Percentiles rank a stretch among this genome's conserved stretches.
Conservation (phyloP, 2,113 vertebrate genomes). For the Phodopus roborovskii region DNA sequence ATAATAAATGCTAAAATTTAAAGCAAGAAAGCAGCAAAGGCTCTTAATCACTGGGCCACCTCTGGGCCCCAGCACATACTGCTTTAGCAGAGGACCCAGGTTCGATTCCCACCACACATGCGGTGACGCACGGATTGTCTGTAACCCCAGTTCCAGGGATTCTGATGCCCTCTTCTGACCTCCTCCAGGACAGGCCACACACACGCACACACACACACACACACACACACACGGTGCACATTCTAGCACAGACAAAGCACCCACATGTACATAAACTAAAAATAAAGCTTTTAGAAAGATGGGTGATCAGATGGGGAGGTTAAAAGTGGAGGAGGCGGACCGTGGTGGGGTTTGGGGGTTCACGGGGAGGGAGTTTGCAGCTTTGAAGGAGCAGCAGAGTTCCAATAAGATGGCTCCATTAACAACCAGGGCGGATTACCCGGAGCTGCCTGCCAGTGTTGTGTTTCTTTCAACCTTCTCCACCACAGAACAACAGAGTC, state of each 20-base stretch:
- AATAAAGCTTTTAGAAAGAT: background rate
- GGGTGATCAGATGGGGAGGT: background rate
- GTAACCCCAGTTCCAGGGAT: background rate
- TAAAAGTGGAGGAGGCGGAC: background rate
- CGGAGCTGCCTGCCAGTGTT: background rate
- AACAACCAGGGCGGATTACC: background rate
- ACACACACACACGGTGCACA: background rate
- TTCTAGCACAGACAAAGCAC: background rate
- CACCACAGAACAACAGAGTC: conserved; percentile 95
- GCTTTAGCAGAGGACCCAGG: background rate
- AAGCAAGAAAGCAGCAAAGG: background rate
- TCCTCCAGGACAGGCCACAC: background rate
- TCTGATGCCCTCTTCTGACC: background rate
- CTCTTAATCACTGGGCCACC: background rate
- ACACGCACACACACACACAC: background rate
- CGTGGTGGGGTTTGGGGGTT: accelerated
- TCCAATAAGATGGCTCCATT: background rate
- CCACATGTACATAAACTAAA: background rate
- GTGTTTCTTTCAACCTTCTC: conserved; percentile 69
- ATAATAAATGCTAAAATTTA: background rate
- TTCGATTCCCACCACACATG: background rate
- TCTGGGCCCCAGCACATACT: background rate
- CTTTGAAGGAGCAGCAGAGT: background rate
- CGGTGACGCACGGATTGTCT: background rate
- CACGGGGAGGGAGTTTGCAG: background rate